Base-by-base conservation (phyloP, 2,888 invertebrate species). In the Spisula solida region DNA sequence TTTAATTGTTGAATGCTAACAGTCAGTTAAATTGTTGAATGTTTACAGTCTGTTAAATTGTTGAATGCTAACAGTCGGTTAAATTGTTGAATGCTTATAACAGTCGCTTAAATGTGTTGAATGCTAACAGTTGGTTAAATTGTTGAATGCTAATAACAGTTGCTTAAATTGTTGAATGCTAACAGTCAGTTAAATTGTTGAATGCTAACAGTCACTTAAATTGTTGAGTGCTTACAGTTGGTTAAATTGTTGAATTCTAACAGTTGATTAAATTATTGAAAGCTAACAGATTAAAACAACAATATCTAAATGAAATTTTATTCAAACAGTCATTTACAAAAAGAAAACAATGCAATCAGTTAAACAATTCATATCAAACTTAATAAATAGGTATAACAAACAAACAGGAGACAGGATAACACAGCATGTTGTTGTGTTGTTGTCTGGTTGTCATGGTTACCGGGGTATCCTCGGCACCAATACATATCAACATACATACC, bases 291-390 rank as follows among this genome's bases (percentile, higher is more conserved):
- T 41, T 41, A 41, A 41, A 41, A 66, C 25, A 84, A 78, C 31
- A 31, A n/a, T 80, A 47, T 85, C 88, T 85, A 85, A 88, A 88
- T 88, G 81, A 88, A 85, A 75, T 88, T 88, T 88, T 85, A 85
- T 88, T 88, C 88, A 85, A 88, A 88, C 88, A 88, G 56, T 85
- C 85, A 88, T 88, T 85, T 88, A 88, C 88, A 88, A 85, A 81
- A 82, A 56, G 34, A 75, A 87, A 66, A 85, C 81, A 81, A 81
- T 55, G 47, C 66, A 31, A 80, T 66, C 48, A 88, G 78, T 88
- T 75, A 55, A 88, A 83, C 75, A 83, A 82, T 82, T 75, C 75
- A 75, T 75, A 75, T 75, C 75, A 75, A 75, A 75, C 75, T 75
- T 75, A 75, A 75, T 75, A 75, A 34, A 34, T 75, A 34, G 14